Base-by-base conservation (phyloP, 1,140 invertebrate genomes). In the Cherax destructor region DNA sequence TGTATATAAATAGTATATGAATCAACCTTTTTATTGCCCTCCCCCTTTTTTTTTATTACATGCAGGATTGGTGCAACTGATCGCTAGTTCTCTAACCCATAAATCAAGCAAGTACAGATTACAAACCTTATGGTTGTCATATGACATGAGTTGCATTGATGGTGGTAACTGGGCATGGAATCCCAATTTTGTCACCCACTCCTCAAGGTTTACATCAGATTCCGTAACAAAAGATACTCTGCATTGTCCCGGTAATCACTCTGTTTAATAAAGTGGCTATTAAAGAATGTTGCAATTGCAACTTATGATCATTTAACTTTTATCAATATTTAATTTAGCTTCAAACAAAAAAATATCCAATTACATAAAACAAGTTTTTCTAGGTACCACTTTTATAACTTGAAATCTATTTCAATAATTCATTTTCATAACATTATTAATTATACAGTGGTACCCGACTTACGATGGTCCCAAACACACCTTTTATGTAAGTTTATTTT, bases 141-240 rank as follows among this genome's bases (percentile, higher is more conserved):
- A 98, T 93, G 97, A 97, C 52, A 98, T 95, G 1, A 99, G 95
- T 94, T 99, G 98, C 94, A 98, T 95, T 94, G 97, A 97, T 9
- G 98, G 98, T 47, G 98, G 97, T 90, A 99, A 95, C 93, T 96
- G 96, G n/a, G 99, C 98, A 94, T 99, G 98, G 95, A 99, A 99
- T 61, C 96, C 96, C 92, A 99, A 97, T 95, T 99, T 99, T 93
- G 97, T 97, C 3, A 99, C 96, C 99, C 99, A 99, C 84, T 99
- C 97, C 92, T 96, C 95, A 96, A 99, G 97, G 91, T 97, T 96
- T 2, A 96, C 96, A 72, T 96, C 96, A 84, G 95, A 96, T 1
- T 96, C 95, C 79, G 97, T 97, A 80, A 97, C 95, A 94, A 99
- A 52, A 99, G 95, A 95, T 97, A 99, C 95, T 99, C 98, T 0